Percentiles rank a stretch among this genome's conserved stretches.
Evolutionary conservation across 1,140 invertebrate genomes (phyloP).

Genomic region (Drosophila auraria): DNA sequence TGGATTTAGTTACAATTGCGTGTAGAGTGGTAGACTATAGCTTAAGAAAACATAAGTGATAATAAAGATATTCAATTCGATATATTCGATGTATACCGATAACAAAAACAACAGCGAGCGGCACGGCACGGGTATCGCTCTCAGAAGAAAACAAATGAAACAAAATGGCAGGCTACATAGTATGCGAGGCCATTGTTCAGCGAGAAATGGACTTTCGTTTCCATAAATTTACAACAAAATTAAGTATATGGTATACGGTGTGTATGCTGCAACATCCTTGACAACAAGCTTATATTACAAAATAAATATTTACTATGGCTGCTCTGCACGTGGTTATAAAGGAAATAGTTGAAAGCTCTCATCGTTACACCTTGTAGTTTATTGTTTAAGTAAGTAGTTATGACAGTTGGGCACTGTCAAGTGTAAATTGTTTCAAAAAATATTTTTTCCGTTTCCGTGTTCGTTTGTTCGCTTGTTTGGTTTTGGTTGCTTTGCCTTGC

Average conservation of each 20-base stretch:
- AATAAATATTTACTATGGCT: constrained; percentile 18
- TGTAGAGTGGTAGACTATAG: constrained; percentile 50
- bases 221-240: constrained; percentile 56
- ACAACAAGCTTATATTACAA: constrained; percentile 29
- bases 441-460: constrained; percentile 45
- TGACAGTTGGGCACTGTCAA: constrained; percentile 46
- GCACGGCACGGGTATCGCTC: constrained; percentile 37
- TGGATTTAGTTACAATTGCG: constrained; percentile 56
- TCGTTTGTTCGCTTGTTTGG: constrained; percentile 36
- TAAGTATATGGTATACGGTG: constrained; percentile 52
- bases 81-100: constrained; percentile 66
- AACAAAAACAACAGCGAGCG: constrained; percentile 71
- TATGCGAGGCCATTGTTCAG: constrained; percentile 73
- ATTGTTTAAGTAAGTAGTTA: constrained; percentile 36
- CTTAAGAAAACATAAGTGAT: constrained; percentile 52
- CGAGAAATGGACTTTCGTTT: constrained; percentile 50
- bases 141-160: constrained; percentile 62
- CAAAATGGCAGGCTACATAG: constrained; percentile 48
- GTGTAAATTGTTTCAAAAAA: constrained; percentile 78
- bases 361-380: constrained; percentile 21
- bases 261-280: constrained; percentile 20
- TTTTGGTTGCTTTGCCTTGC: constrained; percentile 12
- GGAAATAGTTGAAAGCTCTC: constrained; percentile 30
- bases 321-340: constrained; percentile 19
- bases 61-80: constrained; percentile 65